Evolutionary conservation across 2,888 invertebrate genomes (phyloP), one percentile per base, ranked within the genome.

Genomic region (Operophtera brumata): DNA sequence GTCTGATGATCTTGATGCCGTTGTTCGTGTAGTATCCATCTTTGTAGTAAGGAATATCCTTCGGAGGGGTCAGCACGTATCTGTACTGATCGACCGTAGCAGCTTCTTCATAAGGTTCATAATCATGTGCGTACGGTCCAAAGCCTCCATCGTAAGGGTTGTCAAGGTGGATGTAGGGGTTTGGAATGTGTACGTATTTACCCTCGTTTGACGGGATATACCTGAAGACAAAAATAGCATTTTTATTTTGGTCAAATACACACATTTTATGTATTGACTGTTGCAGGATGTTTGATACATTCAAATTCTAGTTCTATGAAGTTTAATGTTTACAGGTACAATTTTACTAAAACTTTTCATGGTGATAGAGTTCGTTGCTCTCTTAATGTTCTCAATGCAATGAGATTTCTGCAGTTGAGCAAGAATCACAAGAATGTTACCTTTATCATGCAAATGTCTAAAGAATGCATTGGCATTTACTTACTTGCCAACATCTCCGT

Each of bases 11-110:
- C 70, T 88, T 90, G 65, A 91, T 91, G 0, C 91, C 91, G 47
- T 91, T 91, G 69, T 91, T 91, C 73, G 76, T 85, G 75, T 91
- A 91, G 65, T 90, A 90, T 0, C 91, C 90, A 8, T 86, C 84
- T 57, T 88, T 88, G 71, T 86, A 90, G 78, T 75, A 90, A 1
- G 90, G 90, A 32, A 76, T 78, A 40, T 88, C 84, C 57, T 85
- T 69, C 6, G 84, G 79, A 0, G 83, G 75, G 0, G 78, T 77
- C 47, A 84, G 68, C 1, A 86, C 80, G 9, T 81, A 70, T 51
- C 66, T 81, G 72, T 85, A 90, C 32, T 77, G 75, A 48, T 87
- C 87, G 34, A 86, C 82, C 1, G 86, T 80, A 6, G 84, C 90
- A 46, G 84, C 86, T n/a, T 81, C 82, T n/a, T 85, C 85, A 59